These are phyloP conservation scores for Bujurquina vittata DNA, from an alignment of 2,113 vertebrate genomes.

Conservation along the genomic window DNA sequence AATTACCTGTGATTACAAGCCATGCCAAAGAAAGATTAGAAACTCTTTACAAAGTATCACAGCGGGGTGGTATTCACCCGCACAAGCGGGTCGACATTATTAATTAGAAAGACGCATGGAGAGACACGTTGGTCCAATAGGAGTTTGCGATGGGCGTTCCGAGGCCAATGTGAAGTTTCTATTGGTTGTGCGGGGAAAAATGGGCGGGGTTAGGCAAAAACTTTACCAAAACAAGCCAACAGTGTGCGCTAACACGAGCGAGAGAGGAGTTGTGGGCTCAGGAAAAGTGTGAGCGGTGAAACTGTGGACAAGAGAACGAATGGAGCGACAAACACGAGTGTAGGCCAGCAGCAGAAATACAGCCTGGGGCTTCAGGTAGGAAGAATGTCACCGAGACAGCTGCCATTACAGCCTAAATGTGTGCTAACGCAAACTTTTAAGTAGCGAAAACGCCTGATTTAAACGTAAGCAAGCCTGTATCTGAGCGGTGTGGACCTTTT, in stretches of 20 bases:
- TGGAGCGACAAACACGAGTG: slow-evolving; percentile 24
- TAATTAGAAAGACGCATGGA: neutral
- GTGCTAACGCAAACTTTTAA: neutral
- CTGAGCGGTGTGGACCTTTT: neutral
- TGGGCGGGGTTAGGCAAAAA: slow-evolving; percentile 41
- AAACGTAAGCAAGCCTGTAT: neutral
- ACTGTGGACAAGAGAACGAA: slow-evolving; percentile 7
- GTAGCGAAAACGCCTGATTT: neutral
- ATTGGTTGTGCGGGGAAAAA: slow-evolving; percentile 30
- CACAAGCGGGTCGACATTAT: neutral
- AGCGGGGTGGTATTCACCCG: too few species aligned
- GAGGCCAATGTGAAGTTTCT: rapidly evolving
- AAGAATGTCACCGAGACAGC: neutral
- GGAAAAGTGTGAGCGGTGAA: neutral
- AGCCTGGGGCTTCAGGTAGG: slow-evolving; percentile 52
- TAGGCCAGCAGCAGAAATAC: neutral
- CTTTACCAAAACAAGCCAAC: slow-evolving; percentile 65
- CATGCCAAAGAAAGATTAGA: neutral
- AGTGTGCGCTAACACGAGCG: slow-evolving; percentile 40
- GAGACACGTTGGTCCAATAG: slow-evolving; percentile 39
- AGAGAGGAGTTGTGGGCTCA: neutral
- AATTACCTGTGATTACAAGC: neutral
- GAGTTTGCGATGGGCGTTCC: neutral
- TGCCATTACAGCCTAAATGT: neutral
- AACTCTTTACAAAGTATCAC: neutral